Base-by-base conservation (phyloP, 2,113 vertebrate species). In the Tinamus guttatus region DNA sequence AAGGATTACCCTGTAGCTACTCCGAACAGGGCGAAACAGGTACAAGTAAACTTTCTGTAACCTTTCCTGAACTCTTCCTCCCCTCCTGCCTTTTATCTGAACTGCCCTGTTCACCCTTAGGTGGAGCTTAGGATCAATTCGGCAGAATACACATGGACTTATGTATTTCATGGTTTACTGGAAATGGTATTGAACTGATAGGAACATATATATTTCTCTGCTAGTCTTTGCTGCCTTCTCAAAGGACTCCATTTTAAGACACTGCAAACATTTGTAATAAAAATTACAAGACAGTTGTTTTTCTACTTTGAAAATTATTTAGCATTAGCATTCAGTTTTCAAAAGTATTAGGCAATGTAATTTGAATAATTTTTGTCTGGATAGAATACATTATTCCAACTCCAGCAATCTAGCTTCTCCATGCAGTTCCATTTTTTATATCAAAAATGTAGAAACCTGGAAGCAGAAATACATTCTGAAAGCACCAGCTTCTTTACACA, bases 211-310 rank as follows among this genome's bases (percentile, higher is more conserved):
- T 4, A 0, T 12, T 30, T 36, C 51, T 22, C 36, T 93, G 7
- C 6, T 25, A 45, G 21, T 20, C 20, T 89, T 83, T 92, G 2
- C 11, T 60, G 49, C 17, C 51, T 75, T 93, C 41, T 28, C 51
- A 79, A 63, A 59, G 40, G 0, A 21, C 32, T 38, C 25, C 70
- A 38, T 78, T 77, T 87, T 90, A 41, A 25, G 64, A 64, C 63
- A 38, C 24, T 36, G 27, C 52, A 80, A 89, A 56, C 36, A 59
- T 76, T 63, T 70, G 27, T 28, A 70, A 13, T n/a, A 75, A 69
- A 89, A 96, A 93, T 45, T 77, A 82, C 11, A 90, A 58, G 10
- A n/a, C 32, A 81, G 38, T 21, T 80, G 19, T 8, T 95, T 65
- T 49, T n/a, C 54, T 70, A 16, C 18, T 81, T 49, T 40, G 11